These are phyloP conservation scores for Lamellibrachia columna DNA, from an alignment of 2,888 invertebrate genomes.

Conservation along the genomic window DNA sequence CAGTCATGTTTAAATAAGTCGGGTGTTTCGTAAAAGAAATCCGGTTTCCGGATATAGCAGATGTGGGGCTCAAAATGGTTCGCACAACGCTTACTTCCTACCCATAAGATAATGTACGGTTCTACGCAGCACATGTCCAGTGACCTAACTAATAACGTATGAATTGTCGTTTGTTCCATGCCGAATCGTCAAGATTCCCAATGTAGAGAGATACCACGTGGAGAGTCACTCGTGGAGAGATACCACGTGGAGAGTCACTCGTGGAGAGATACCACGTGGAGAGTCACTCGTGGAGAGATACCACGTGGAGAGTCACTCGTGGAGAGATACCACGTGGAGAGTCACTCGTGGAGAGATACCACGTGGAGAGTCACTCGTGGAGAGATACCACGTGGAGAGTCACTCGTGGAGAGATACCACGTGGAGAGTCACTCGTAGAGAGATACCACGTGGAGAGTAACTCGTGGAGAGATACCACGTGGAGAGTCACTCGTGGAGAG, in stretches of 20 bases:
- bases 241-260: background rate
- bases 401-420: no score
- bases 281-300: no score
- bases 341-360: no score
- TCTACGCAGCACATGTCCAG: no score
- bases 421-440: background rate
- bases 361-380: background rate
- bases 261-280: background rate
- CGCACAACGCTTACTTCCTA: background rate
- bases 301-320: background rate
- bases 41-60: background rate
- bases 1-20: no score
- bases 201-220: background rate
- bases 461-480: background rate
- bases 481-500: background rate
- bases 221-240: background rate
- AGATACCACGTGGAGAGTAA: background rate
- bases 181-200: background rate
- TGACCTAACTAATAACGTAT: background rate
- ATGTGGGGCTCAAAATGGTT: background rate
- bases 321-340: background rate
- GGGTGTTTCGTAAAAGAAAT: background rate
- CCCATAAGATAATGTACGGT: background rate
- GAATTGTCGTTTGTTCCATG: background rate
- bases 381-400: no score